phyloP scores from a whole-genome alignment of 1,140 invertebrate species.

The silkworm (Bombyx mori) region DNA sequence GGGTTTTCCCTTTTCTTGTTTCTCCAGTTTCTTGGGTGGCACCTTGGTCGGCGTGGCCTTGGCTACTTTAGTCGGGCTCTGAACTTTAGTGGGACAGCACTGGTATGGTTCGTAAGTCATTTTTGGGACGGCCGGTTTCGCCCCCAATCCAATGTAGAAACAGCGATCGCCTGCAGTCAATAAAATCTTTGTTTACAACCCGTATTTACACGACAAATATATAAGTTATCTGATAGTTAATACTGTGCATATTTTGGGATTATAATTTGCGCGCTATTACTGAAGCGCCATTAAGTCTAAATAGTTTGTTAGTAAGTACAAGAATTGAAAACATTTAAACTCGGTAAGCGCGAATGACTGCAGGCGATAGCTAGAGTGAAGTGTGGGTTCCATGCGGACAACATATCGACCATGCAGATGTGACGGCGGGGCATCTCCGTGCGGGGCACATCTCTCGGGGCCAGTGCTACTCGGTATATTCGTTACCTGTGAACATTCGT shows the following conservation, averaged over 20 bases:
- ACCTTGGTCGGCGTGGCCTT: constrained; percentile 74
- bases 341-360: constrained; percentile 68
- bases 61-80: constrained; percentile 78
- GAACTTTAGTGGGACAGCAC: constrained; percentile 89
- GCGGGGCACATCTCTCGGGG: constrained; percentile 53
- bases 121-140: constrained; percentile 84
- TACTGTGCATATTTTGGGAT: constrained; percentile 53
- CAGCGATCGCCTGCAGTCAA: constrained; percentile 90
- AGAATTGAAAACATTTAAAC: constrained; percentile 59
- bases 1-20: constrained; percentile 35
- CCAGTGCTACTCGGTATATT: constrained; percentile 42
- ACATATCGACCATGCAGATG: constrained; percentile 64
- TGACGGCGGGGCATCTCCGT: constrained; percentile 49
- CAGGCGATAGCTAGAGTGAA: constrained; percentile 63
- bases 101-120: constrained; percentile 89
- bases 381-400: constrained; percentile 53
- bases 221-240: constrained; percentile 61
- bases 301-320: constrained; percentile 64
- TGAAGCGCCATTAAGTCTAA: constrained; percentile 57
- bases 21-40: constrained; percentile 52
- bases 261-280: constrained; percentile 37
- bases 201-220: constrained; percentile 46
- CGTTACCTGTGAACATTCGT: constrained; percentile 67
- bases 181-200: constrained; percentile 67
- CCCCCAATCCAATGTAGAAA: constrained; percentile 94